Conservation (phyloP, 2,113 vertebrate genomes). For the Pygoscelis adeliae region DNA sequence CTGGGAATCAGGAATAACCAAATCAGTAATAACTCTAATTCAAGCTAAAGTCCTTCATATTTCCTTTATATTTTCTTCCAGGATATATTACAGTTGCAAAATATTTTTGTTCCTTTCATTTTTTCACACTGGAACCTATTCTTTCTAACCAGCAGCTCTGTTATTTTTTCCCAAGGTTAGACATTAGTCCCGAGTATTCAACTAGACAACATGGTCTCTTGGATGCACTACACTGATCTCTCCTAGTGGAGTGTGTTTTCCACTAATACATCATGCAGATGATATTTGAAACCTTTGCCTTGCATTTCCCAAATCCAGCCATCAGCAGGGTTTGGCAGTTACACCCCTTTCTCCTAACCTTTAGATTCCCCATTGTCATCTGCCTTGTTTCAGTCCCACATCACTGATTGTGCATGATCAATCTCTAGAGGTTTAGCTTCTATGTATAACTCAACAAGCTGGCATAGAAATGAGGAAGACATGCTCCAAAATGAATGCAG, state of each 20-base stretch:
- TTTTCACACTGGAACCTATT: not conserved
- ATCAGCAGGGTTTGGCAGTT: not conserved
- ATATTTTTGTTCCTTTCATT: not conserved
- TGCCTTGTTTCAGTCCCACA: slow-evolving; percentile 20
- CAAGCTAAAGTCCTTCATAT: not conserved
- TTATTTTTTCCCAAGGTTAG: not conserved
- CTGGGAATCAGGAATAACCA: not conserved
- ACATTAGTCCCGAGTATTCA: not conserved
- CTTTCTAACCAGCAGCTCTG: not conserved
- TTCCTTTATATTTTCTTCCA: not conserved
- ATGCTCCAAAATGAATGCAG: not conserved
- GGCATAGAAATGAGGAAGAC: slow-evolving; percentile 32
- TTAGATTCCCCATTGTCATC: slow-evolving; percentile 1
- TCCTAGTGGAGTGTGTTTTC: not conserved
- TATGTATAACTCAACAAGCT: slow-evolving; percentile 36
- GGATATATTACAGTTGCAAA: not conserved
- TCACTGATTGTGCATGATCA: slow-evolving; percentile 48
- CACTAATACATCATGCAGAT: not conserved
- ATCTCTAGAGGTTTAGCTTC: slow-evolving; percentile 1
- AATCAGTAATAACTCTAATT: not conserved
- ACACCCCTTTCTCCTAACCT: slow-evolving; percentile 3
- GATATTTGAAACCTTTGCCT: not conserved
- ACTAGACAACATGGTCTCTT: fast-evolving
- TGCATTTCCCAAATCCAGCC: not conserved
- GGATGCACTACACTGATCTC: not conserved